phyloP scores from a whole-genome alignment of 2,113 vertebrate genomes.

The Cyprinus carpio region DNA sequence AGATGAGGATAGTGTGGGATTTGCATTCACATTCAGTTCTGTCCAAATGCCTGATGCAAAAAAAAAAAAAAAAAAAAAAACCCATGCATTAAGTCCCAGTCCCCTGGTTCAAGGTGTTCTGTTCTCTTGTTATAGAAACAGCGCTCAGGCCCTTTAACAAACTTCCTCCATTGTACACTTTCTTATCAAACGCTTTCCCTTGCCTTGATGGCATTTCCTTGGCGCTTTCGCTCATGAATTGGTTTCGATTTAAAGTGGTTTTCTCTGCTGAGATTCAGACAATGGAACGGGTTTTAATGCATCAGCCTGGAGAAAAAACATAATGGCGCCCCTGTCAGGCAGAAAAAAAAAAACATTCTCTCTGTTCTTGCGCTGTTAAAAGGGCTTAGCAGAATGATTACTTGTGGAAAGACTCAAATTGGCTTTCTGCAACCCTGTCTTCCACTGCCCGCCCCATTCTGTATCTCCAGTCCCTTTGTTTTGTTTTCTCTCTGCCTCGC shows the following conservation, averaged over 20 bases:
- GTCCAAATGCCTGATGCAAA: background rate
- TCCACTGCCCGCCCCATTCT: conserved; percentile 31
- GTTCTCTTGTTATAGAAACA: conserved; percentile 5
- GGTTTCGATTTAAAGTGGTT: conserved; percentile 40
- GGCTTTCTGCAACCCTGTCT: conserved; percentile 68
- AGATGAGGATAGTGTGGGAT: background rate
- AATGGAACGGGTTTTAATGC: conserved; percentile 30
- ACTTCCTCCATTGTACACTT: conserved; percentile 13
- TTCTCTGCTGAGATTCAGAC: conserved; percentile 40
- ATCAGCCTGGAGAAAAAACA: conserved; percentile 23
- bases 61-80: too few relatives aligned
- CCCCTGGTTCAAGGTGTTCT: background rate
- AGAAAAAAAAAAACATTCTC: conserved; percentile 27
- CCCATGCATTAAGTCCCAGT: background rate
- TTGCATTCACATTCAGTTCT: background rate
- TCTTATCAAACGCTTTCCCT: conserved; percentile 21
- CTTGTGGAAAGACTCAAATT: conserved; percentile 70
- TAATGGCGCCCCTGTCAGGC: conserved; percentile 37
- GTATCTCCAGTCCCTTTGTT: conserved; percentile 26
- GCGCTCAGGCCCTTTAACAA: conserved; percentile 13
- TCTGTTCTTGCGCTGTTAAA: conserved; percentile 56
- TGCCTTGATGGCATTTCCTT: conserved; percentile 25
- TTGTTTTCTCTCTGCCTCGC: conserved; percentile 9
- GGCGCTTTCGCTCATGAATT: conserved; percentile 1
- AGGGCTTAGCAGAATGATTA: conserved; percentile 65